Evolutionary conservation across 2,113 vertebrate genomes (phyloP), one percentile per base, ranked within the genome.

Genomic region (Sitta europaea): DNA sequence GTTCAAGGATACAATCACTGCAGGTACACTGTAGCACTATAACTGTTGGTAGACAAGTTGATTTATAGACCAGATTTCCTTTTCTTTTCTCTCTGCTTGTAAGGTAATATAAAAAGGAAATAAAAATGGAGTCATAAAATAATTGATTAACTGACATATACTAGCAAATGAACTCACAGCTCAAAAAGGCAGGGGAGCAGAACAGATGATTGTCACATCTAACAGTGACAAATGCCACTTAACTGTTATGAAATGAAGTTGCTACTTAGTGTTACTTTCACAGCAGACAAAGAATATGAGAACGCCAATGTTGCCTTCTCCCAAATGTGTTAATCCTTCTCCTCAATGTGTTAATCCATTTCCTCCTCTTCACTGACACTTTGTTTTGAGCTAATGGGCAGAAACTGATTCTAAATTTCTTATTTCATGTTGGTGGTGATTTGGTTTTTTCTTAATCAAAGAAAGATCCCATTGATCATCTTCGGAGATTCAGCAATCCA

Each of bases 111-210:
- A 86, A 97, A 97, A 96, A 79, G 76, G 86, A 97, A 97, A 96
- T 95, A 96, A 94, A 96, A 97, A 94, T 83, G 38, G 57, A 96
- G 76, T 70, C 63, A 86, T 96, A 97, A 97, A 97, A 97, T 94
- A 97, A 96, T 95, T 96, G 95, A 97, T 97, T 96, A 94, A 94
- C 89, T 91, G 96, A 75, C 75, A 80, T 80, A 77, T 83, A 92
- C 67, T 85, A 94, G 88, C 63, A 92, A 96, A 97, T 89, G 95
- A 95, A 94, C 91, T 92, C 92, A 84, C 91, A 86, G 94, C 94
- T 96, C 92, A 95, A 86, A 95, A 88, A 97, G 78, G 83, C 85
- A 93, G 88, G 71, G 57, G n/a, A 95, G 90, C 83, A 95, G 71
- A 95, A 96, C 88, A 92, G 94, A 94, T 84, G 94, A 97, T 86